Evolutionary conservation across 2,888 invertebrate genomes (phyloP).

Genomic region (Carabus problematicus): DNA sequence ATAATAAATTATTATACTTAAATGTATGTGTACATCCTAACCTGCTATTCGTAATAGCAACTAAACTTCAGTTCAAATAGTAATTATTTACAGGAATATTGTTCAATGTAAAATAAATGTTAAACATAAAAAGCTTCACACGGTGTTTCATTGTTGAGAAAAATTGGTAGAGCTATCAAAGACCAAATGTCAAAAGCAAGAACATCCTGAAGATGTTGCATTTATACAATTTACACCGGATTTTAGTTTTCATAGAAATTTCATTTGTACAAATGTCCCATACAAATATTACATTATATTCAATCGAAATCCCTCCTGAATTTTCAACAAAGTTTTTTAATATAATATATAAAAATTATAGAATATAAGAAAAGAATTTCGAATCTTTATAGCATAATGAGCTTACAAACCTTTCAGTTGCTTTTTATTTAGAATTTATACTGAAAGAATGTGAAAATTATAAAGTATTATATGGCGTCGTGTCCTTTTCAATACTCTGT

Average conservation of each 20-base stretch:
- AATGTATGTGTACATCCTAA: conserved; percentile 6
- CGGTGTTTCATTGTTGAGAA: conserved; percentile 18
- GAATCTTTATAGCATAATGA: too few relatives aligned
- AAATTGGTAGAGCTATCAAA: conserved; percentile 22
- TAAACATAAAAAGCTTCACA: conserved; percentile 18
- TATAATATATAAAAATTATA: too few relatives aligned
- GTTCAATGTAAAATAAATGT: conserved; percentile 8
- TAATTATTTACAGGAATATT: neutral
- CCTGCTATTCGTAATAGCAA: conserved; percentile 29
- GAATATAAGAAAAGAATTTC: too few relatives aligned
- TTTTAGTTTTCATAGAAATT: neutral
- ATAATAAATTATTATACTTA: neutral
- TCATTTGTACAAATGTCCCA: neutral
- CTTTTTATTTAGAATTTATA: too few relatives aligned
- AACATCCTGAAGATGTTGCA: conserved; percentile 31
- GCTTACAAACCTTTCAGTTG: too few relatives aligned
- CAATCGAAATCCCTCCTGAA: too few relatives aligned
- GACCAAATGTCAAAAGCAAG: conserved; percentile 36
- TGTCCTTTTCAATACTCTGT: too few relatives aligned
- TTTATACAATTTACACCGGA: neutral
- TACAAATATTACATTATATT: neutral
- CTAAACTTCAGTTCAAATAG: neutral
- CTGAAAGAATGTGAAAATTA: too few relatives aligned
- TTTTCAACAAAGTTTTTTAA: too few relatives aligned
- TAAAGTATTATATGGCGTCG: too few relatives aligned